phyloP scores from a whole-genome alignment of 1,140 invertebrate species.

The Drosophila mauritiana region DNA sequence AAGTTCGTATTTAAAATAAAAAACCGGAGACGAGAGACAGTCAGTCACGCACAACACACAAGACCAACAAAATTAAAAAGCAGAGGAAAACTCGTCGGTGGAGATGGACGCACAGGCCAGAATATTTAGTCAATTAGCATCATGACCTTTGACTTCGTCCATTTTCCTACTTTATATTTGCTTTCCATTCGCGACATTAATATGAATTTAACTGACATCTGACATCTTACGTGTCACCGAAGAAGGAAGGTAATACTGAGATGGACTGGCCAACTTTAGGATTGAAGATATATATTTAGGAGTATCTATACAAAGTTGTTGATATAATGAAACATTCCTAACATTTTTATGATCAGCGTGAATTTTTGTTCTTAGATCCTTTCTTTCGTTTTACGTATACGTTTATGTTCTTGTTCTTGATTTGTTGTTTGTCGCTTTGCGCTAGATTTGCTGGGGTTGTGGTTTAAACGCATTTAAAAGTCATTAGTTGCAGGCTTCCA shows the following conservation, averaged over 20 bases:
- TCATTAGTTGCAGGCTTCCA: slow-evolving; percentile 71
- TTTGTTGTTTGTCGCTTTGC: slow-evolving; percentile 34
- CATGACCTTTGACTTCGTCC: slow-evolving; percentile 66
- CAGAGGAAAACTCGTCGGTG: neutral
- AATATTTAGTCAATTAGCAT: slow-evolving; percentile 71
- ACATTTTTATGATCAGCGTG: neutral
- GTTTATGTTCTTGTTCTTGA: slow-evolving; percentile 25
- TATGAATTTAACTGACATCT: slow-evolving; percentile 8
- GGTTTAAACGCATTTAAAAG: slow-evolving; percentile 75
- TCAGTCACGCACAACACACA: slow-evolving; percentile 49
- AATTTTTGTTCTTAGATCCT: neutral
- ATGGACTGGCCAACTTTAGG: slow-evolving; percentile 1
- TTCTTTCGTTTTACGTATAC: slow-evolving; percentile 8
- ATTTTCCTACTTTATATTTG: neutral
- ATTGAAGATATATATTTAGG: neutral
- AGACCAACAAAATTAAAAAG: slow-evolving; percentile 4
- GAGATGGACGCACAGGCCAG: neutral
- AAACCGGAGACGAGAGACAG: slow-evolving; percentile 23
- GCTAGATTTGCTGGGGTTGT: slow-evolving; percentile 16
- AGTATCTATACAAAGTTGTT: too few relatives aligned
- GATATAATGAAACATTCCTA: neutral
- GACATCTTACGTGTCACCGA: slow-evolving; percentile 15
- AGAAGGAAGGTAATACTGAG: slow-evolving; percentile 7
- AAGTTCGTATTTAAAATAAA: slow-evolving; percentile 75
- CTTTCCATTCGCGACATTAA: slow-evolving; percentile 24